These are phyloP conservation scores for Ophiothrix spiculata DNA, from an alignment of 35 echinoderm and acorn worm genomes.

Conservation along the genomic window DNA sequence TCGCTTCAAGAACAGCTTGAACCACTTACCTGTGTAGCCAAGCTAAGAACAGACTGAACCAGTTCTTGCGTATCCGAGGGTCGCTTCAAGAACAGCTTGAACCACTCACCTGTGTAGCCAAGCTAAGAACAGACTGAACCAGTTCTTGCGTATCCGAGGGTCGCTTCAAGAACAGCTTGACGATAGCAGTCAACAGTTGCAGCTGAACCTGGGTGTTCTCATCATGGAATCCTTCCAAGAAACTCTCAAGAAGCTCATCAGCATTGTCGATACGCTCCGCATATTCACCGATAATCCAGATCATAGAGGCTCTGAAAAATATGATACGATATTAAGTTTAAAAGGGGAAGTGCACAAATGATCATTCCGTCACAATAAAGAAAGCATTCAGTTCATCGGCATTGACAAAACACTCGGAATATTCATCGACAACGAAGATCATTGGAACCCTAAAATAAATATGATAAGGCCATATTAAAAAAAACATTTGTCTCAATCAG, in stretches of 20 bases:
- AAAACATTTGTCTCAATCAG: too few relatives aligned
- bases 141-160: conserved; percentile 91
- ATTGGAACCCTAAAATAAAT: conserved; percentile 96
- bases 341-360: too few relatives aligned
- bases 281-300: conserved; percentile 99
- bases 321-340: too few relatives aligned
- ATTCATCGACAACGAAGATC: conserved; percentile 99
- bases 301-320: conserved; percentile 82
- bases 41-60: conserved; percentile 84
- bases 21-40: conserved; percentile 96
- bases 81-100: conserved; percentile 92
- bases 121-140: conserved; percentile 84
- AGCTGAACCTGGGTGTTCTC: conserved; percentile 94
- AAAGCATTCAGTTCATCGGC: conserved; percentile 89
- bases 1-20: conserved; percentile 96
- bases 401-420: conserved; percentile 94
- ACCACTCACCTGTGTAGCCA: conserved; percentile 94
- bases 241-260: conserved; percentile 96
- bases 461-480: too few relatives aligned
- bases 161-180: conserved; percentile 96
- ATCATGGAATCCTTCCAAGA: conserved; percentile 99
- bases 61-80: conserved; percentile 89
- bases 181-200: conserved; percentile 89
- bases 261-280: conserved; percentile 98
- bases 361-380: too few relatives aligned